Conservation (phyloP, 1,140 invertebrate species). For the Gonioctena quinquepunctata region DNA sequence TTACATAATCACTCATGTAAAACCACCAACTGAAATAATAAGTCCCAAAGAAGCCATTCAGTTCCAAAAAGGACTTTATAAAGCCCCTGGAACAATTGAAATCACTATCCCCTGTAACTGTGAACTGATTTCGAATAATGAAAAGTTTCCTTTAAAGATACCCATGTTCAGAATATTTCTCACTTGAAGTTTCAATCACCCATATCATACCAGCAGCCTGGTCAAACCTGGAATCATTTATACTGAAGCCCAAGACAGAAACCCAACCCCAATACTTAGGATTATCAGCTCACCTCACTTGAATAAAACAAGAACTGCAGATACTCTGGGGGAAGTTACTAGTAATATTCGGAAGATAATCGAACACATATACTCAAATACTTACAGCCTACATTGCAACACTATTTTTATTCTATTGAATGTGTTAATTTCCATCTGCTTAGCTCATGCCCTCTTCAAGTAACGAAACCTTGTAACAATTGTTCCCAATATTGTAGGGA, state of each 20-base stretch:
- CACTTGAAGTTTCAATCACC: background rate
- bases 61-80: background rate
- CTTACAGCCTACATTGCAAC: too few species aligned
- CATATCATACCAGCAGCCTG: background rate
- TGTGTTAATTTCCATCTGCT: too few species aligned
- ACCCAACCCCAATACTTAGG: background rate
- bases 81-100: background rate
- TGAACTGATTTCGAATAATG: background rate
- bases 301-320: too few species aligned
- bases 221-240: constrained; percentile 4
- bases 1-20: background rate
- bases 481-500: too few species aligned
- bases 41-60: background rate
- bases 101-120: background rate
- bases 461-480: too few species aligned
- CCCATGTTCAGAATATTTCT: background rate
- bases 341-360: too few species aligned
- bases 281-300: too few species aligned
- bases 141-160: background rate
- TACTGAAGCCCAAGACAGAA: background rate
- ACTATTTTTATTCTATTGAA: too few species aligned
- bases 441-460: too few species aligned
- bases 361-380: too few species aligned
- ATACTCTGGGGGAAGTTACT: too few species aligned
- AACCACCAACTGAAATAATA: background rate